phyloP scores from a whole-genome alignment of 2,797 vertebrate species.

The Crenichthys baileyi region DNA sequence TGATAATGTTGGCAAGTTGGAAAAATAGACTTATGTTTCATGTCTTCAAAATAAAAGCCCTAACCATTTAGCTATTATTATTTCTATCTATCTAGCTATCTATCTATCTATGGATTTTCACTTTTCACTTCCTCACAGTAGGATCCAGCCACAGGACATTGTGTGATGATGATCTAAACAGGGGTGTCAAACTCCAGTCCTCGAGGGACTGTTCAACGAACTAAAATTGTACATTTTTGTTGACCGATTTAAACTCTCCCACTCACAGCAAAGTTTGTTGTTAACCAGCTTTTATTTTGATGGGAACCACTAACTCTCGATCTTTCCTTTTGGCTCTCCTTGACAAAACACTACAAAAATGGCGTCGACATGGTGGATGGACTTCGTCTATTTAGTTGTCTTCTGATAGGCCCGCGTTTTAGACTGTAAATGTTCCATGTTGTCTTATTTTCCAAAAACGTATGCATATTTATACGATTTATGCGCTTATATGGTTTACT shows the following conservation, averaged over 20 bases:
- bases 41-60: constrained; percentile 42
- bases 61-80: too few relatives aligned
- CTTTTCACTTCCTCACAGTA: too few relatives aligned
- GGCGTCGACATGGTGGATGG: constrained; percentile 20
- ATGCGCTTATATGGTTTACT: rapidly evolving
- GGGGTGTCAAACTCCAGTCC: too few relatives aligned
- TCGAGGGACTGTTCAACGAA: not conserved
- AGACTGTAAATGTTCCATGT: rapidly evolving
- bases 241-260: not conserved
- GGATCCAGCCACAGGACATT: too few relatives aligned
- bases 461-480: rapidly evolving
- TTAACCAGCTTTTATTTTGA: constrained; percentile 22
- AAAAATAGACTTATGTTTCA: not conserved
- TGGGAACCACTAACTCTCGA: not conserved
- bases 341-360: constrained; percentile 67
- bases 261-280: not conserved
- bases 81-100: too few relatives aligned
- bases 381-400: constrained; percentile 34
- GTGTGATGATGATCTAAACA: too few relatives aligned
- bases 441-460: not conserved
- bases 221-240: not conserved
- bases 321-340: not conserved
- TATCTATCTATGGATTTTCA: too few relatives aligned
- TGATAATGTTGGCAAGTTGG: rapidly evolving
- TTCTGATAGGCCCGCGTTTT: constrained; percentile 31